Evolutionary conservation across 2,113 vertebrate genomes (phyloP).

Genomic region (Arizona elegans): DNA sequence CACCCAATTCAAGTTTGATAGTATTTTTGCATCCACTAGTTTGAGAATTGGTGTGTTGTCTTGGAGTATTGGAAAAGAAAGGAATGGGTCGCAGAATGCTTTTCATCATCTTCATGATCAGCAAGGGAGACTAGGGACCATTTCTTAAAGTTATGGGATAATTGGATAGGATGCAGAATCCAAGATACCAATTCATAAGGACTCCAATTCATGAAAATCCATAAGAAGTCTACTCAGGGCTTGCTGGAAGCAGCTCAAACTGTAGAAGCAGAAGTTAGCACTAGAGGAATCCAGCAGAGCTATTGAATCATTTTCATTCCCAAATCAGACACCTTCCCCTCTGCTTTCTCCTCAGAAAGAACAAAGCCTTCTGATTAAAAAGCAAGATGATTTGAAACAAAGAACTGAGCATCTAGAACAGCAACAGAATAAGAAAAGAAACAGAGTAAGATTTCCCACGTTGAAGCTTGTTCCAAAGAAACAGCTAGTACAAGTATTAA

Average conservation of each 20-base stretch:
- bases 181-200: not conserved
- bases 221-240: not conserved
- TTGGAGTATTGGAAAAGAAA: not conserved
- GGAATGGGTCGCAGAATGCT: not conserved
- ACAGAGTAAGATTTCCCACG: not conserved
- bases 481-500: not conserved
- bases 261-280: not conserved
- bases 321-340: not conserved
- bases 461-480: not conserved
- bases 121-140: not conserved
- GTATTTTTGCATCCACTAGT: not conserved
- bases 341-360: not conserved
- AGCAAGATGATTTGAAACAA: not conserved
- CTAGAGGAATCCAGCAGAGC: not conserved
- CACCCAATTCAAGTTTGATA: not conserved
- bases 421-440: not conserved
- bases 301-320: not conserved
- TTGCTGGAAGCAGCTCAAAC: not conserved
- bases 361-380: not conserved
- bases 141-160: not conserved
- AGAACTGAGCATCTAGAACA: not conserved
- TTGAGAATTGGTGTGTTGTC: not conserved
- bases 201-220: not conserved
- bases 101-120: not conserved
- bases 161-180: not conserved